Conservation (phyloP, 2,888 invertebrate genomes). For the Drosophila phalerata region DNA sequence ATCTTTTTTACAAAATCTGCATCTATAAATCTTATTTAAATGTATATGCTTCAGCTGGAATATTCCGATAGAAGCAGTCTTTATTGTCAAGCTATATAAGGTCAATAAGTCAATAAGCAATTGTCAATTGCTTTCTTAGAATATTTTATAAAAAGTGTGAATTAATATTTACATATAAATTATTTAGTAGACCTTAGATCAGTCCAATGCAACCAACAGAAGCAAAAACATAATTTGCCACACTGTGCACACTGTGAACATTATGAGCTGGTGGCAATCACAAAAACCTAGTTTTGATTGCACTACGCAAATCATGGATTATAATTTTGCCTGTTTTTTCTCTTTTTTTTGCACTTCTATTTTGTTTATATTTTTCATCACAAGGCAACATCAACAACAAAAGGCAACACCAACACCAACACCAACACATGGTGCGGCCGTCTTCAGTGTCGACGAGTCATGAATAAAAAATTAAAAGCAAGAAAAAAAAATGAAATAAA, state of each 20-base stretch:
- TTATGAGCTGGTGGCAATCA: constrained; percentile 1
- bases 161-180: constrained; percentile 11
- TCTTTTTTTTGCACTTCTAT: not conserved
- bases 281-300: constrained; percentile 48
- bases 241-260: constrained; percentile 20
- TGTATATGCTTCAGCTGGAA: not conserved
- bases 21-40: not conserved
- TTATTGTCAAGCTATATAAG: not conserved
- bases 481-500: constrained; percentile 31
- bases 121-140: not conserved
- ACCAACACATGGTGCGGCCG: constrained; percentile 56
- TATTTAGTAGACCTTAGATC: constrained; percentile 1
- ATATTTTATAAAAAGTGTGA: not conserved
- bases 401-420: constrained; percentile 21
- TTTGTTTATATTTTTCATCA: constrained; percentile 29
- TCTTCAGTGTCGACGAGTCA: constrained; percentile 79
- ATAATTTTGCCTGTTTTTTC: constrained; percentile 20
- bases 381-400: constrained; percentile 54
- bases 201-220: not conserved
- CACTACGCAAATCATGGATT: constrained; percentile 55
- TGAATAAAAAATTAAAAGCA: constrained; percentile 58
- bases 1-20: not conserved
- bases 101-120: not conserved
- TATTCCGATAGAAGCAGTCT: not conserved
- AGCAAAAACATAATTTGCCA: constrained; percentile 1